Evolutionary conservation across 2,113 vertebrate species (phyloP), one percentile per base, ranked within the genome.

Genomic region (Clarias gariepinus): DNA sequence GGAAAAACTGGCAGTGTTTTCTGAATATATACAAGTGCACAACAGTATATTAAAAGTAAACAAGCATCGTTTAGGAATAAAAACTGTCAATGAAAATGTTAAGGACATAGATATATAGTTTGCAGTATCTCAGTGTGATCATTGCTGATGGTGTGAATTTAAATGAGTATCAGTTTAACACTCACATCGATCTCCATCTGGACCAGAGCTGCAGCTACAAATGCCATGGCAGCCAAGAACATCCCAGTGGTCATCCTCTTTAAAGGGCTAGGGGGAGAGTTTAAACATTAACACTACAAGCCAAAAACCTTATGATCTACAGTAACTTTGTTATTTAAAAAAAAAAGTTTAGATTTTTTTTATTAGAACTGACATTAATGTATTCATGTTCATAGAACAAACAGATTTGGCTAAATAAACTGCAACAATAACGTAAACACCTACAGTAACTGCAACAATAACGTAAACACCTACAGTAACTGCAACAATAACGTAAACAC

Each of bases 231-330:
- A 36, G 96, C 97, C 12, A 99, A 88, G 84, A 99, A 87, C 98
- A 99, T 99, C 2, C 98, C 98, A 3, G 98, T 96, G 0, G 97
- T 97, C 91, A 99, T 99, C 94, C 92, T 98, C 91, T 89, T 97
- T 91, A 99, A 90, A 60, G 98, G 95, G 82, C 98, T 99, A 92
- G 89, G 88, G 77, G 84, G 89, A 60, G 36, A 61, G 85, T 41
- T 90, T 18, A 13, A 84, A 79, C 36, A 33, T 64, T 53, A 15
- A 82, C 18, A 80, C 36, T 79, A 55, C 10, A 53, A 18, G 3
- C 8, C 53, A 79, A 79, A 36, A 79, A 57, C n/a, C 53, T 21
- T n/a, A 79, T 15, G 16, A 77, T 13, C 69, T 47, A n/a, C 73
- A 53, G 23, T 16, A 76, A 76, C 12, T 41, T 9, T 36, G 6